Conservation (phyloP, 2,888 invertebrate genomes). For the Rotaria magnacalcarata region DNA sequence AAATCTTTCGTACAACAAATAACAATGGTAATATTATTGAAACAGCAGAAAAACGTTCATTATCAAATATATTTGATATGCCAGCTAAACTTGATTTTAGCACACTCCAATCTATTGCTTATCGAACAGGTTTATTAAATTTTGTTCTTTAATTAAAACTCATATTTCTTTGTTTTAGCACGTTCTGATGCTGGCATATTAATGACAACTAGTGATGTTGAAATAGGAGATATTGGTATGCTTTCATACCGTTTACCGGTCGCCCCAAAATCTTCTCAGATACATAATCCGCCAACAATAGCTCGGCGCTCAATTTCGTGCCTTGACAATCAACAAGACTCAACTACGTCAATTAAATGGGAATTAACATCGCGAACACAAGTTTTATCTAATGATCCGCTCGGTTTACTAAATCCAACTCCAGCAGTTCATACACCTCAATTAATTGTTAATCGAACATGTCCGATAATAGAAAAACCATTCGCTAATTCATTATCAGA, state of each 20-base stretch:
- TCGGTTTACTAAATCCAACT: neutral
- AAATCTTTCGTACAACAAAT: neutral
- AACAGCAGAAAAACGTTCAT: neutral
- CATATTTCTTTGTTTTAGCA: neutral
- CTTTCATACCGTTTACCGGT: slow-evolving; percentile 18
- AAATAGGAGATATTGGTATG: slow-evolving; percentile 30
- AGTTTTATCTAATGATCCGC: slow-evolving; percentile 3
- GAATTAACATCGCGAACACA: slow-evolving; percentile 30
- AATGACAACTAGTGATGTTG: neutral
- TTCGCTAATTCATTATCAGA: neutral
- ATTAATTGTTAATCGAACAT: neutral
- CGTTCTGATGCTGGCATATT: slow-evolving; percentile 24
- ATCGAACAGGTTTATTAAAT: neutral
- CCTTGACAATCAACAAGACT: neutral
- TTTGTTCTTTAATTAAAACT: neutral
- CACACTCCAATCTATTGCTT: slow-evolving; percentile 24
- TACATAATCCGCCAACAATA: neutral
- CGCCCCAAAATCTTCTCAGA: neutral
- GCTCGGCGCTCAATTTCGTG: slow-evolving; percentile 12
- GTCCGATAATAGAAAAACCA: neutral
- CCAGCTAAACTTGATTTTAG: neutral
- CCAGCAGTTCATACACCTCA: neutral
- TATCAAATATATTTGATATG: slow-evolving; percentile 2
- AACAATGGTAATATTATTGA: neutral
- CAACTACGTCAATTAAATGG: neutral